Evolutionary conservation across 1,140 invertebrate species (phyloP), one percentile per base, ranked within the genome.

Genomic region (Steinernema feltiae): DNA sequence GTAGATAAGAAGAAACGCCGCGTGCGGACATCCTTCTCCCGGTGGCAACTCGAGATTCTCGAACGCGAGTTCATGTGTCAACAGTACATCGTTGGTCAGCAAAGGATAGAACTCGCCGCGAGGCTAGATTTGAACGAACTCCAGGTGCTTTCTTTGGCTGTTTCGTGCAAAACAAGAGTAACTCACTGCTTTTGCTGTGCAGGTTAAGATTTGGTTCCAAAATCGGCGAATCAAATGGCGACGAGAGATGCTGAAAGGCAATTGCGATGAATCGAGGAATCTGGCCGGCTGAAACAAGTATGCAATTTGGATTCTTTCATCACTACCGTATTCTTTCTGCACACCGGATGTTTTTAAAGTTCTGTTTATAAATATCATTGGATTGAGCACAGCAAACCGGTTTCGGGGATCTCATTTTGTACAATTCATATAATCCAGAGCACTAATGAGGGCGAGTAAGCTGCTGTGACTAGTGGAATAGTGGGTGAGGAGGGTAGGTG

Each of bases 191-290:
- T n/a, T 3, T 27, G 12, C 3, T 17, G 12, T 63, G 12, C 53
- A 63, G 53, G 53, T 63, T 7, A 63, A 63, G 24, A 63, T 63
- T 21, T 63, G 53, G 53, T 63, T 63, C 24, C 53, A 63, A 27
- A 63, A 63, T 27, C 53, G 53, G 24, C 53, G 53, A 21, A 63
- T 63, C 15, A 63, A 63, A 63, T 63, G 53, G 53, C 53, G 53
- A 27, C 53, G 53, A 15, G 53, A 63, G 53, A 63, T 63, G 53
- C 24, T 63, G 53, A 63, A 63, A 27, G 53, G 24, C 15, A 63
- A 63, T 3, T 3, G 41, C n/a, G 41, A 46, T 12, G 41, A 46
- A n/a, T 12, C n/a, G 41, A 7, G 41, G 41, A 46, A 46, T n/a
- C n/a, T n/a, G n/a, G 41, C 41, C 41, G 41, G 41, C 7, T 12